Conservation (phyloP, 2,797 vertebrate species). For the Phyllotis vaccarum region DNA sequence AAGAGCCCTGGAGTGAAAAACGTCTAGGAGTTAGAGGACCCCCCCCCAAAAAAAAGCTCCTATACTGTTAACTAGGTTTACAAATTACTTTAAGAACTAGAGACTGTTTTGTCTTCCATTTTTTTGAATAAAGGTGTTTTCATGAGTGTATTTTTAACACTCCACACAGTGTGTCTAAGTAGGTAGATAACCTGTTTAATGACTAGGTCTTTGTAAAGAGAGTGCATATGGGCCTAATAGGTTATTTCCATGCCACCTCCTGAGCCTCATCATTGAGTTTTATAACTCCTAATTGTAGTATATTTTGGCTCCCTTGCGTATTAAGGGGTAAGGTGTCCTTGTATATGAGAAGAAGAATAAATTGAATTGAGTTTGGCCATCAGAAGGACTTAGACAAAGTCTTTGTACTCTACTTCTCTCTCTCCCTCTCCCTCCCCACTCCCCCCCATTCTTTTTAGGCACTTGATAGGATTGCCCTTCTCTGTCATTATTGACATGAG, state of each 20-base stretch:
- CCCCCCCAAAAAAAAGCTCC: neutral
- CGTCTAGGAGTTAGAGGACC: neutral
- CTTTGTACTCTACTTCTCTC: neutral
- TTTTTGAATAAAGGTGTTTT: neutral
- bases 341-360: neutral
- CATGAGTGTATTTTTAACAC: neutral
- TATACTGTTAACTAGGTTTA: neutral
- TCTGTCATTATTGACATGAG: constrained; percentile 8
- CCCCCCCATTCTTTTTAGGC: constrained; percentile 1
- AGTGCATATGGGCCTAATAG: neutral
- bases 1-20: neutral
- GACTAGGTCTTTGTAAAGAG: neutral
- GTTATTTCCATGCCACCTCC: neutral
- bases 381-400: neutral
- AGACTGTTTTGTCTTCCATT: neutral
- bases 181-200: constrained; percentile 16
- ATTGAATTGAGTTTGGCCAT: constrained; percentile 39
- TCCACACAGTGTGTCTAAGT: neutral
- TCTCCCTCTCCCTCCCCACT: too few species aligned
- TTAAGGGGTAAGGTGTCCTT: neutral
- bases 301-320: constrained; percentile 17
- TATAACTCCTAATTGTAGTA: neutral
- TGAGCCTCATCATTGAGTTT: constrained; percentile 13
- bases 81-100: neutral
- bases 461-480: neutral